A percentile compares a stretch with the other conserved stretches of the same genome.
Conservation (phyloP, 2,888 invertebrate genomes). For the Notodonta ziczac region DNA sequence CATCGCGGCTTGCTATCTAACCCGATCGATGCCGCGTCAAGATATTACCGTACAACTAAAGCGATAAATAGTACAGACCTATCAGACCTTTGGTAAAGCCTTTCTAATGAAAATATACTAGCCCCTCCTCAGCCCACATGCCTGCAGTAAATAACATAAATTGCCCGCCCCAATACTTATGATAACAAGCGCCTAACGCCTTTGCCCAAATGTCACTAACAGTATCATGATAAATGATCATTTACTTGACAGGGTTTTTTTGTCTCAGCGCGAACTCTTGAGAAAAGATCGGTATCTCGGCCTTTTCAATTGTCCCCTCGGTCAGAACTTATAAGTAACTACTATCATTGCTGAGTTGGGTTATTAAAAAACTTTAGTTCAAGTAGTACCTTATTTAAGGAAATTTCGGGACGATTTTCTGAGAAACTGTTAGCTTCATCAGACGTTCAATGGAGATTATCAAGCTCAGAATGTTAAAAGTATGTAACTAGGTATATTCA, state of each 20-base stretch:
- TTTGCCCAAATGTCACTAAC: slow-evolving; percentile 36
- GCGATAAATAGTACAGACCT: not conserved
- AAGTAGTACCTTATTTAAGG: not conserved
- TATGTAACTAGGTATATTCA: not conserved
- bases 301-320: slow-evolving; percentile 25
- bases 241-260: slow-evolving; percentile 33
- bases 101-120: slow-evolving; percentile 2
- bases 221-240: slow-evolving; percentile 48
- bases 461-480: not conserved
- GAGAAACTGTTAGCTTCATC: too few species aligned
- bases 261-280: slow-evolving; percentile 25
- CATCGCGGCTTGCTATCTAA: not conserved
- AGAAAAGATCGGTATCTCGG: slow-evolving; percentile 31
- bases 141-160: slow-evolving; percentile 5
- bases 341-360: slow-evolving; percentile 12
- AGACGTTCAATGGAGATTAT: not conserved
- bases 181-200: slow-evolving; percentile 20
- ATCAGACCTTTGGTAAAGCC: slow-evolving; percentile 1
- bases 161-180: slow-evolving; percentile 14
- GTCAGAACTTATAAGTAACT: slow-evolving; percentile 12
- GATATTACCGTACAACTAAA: not conserved
- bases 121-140: not conserved
- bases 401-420: not conserved
- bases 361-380: slow-evolving; percentile 8
- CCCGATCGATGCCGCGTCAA: not conserved